Base-by-base conservation (phyloP, 2,113 vertebrate genomes). In the Thalassoma bifasciatum region DNA sequence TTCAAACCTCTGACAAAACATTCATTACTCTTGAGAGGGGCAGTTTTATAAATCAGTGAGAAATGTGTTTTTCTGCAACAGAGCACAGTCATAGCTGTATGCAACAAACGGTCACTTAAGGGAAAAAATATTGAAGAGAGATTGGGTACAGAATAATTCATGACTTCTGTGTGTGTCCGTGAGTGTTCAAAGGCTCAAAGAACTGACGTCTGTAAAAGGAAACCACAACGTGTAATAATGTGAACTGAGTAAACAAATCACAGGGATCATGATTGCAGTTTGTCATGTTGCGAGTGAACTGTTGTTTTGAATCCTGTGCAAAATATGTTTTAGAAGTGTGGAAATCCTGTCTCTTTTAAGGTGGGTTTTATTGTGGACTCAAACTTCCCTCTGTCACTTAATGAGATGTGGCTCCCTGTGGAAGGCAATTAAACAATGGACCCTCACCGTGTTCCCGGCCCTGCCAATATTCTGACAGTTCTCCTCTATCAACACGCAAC, bases 391-490 rank as follows among this genome's bases (percentile, higher is more conserved):
- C 37, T 63, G 57, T 50, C 64, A 74, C 61, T 87, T 85, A 90
- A 86, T 82, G 71, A 84, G 62, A 73, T 72, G 83, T 75, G 51
- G 14, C 78, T 85, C 80, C 69, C 72, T 49, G 24, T 65, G 73
- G 74, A 88, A 79, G 73, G 77, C 83, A 88, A 83, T 90, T 81
- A 90, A 90, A 86, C 79, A 85, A 68, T 72, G 53, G 75, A 75
- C 76, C 49, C 73, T 49, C 7, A 19, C 46, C 56, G 64, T 77
- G 57, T 84, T 71, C 66, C 59, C 14, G 7, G 61, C 62, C 66
- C 73, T 84, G 83, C 68, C 79, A 78, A 85, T 77, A 86, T 72
- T 79, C 82, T 66, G 57, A 60, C 76, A 67, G 57, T 75, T 75
- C 82, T 67, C 51, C 60, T 77, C 74, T 77, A 90, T 87, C 81